Evolutionary conservation across 2,888 invertebrate species (phyloP).

Genomic region (Leptinotarsa juncta): DNA sequence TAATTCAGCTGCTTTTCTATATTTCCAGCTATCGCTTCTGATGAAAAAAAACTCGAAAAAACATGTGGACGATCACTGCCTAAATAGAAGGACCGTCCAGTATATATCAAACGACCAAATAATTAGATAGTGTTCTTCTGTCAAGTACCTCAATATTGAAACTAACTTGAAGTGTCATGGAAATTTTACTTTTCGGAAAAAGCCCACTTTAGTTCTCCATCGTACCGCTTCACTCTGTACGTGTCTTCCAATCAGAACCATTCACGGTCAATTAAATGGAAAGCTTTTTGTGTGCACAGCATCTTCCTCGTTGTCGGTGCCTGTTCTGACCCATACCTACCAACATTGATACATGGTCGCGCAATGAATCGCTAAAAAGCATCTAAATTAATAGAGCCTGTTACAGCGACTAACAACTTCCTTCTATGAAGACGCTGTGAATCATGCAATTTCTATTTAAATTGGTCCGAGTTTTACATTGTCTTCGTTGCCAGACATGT

Average conservation of each 20-base stretch:
- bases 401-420: slow-evolving; percentile 19
- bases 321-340: neutral
- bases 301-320: neutral
- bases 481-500: slow-evolving; percentile 11
- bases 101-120: too few species aligned
- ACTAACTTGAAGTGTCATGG: too few species aligned
- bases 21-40: too few species aligned
- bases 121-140: too few species aligned
- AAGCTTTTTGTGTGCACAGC: neutral
- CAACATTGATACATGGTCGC: slow-evolving; percentile 15
- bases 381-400: slow-evolving; percentile 19
- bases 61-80: too few species aligned
- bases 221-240: neutral
- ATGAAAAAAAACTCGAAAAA: too few species aligned
- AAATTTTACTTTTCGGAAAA: too few species aligned
- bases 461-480: slow-evolving; percentile 18
- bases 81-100: too few species aligned
- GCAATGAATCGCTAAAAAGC: slow-evolving; percentile 6
- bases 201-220: too few species aligned
- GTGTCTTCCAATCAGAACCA: neutral
- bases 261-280: neutral
- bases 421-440: slow-evolving; percentile 17
- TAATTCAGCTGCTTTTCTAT: too few species aligned
- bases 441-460: slow-evolving; percentile 21
- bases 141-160: too few species aligned